phyloP scores from a whole-genome alignment of 1,140 invertebrate genomes.

The Trichoplusia ni region DNA sequence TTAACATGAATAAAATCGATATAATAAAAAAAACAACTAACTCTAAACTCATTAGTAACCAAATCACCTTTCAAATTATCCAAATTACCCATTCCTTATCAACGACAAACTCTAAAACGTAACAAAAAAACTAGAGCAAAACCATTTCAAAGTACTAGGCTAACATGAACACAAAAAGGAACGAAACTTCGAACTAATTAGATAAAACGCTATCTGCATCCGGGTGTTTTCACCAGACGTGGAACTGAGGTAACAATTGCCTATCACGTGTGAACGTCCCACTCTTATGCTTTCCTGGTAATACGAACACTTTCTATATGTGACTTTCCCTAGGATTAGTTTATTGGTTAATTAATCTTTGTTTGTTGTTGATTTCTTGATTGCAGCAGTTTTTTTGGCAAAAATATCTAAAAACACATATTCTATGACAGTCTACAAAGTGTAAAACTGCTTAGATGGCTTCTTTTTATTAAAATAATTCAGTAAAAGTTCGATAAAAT shows the following conservation, averaged over 20 bases:
- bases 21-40: too few species aligned
- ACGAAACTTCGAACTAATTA: slow-evolving; percentile 51
- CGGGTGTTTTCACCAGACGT: slow-evolving; percentile 67
- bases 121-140: slow-evolving; percentile 29
- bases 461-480: too few species aligned
- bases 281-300: slow-evolving; percentile 63
- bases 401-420: too few species aligned
- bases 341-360: not conserved
- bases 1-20: too few species aligned
- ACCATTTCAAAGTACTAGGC: slow-evolving; percentile 42
- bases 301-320: slow-evolving; percentile 57
- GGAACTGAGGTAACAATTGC: slow-evolving; percentile 55
- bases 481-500: too few species aligned
- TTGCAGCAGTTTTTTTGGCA: too few species aligned
- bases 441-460: too few species aligned
- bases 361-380: too few species aligned
- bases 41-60: too few species aligned
- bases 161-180: slow-evolving; percentile 55
- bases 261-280: slow-evolving; percentile 66
- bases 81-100: not conserved
- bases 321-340: slow-evolving; percentile 24
- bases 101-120: slow-evolving; percentile 16
- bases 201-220: slow-evolving; percentile 70
- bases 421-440: too few species aligned
- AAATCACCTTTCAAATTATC: too few species aligned